Conservation (phyloP, 2,888 invertebrate species). For the Anaspis maculata region DNA sequence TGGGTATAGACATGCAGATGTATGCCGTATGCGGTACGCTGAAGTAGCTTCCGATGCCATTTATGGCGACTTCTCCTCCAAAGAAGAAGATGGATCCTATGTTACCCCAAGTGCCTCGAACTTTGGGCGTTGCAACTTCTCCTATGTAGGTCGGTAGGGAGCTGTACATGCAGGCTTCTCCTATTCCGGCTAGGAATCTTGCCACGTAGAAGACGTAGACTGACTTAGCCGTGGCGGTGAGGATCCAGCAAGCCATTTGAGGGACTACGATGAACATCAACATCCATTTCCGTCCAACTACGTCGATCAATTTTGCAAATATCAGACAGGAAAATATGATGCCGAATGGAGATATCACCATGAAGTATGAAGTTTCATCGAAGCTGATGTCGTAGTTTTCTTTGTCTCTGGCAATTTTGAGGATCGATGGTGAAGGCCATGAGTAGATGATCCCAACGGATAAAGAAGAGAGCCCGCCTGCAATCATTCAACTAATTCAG, state of each 20-base stretch:
- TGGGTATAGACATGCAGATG: slow-evolving; percentile 41
- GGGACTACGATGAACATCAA: slow-evolving; percentile 23
- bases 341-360: slow-evolving; percentile 27
- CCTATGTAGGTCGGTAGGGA: slow-evolving; percentile 27
- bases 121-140: slow-evolving; percentile 27
- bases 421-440: too few species aligned
- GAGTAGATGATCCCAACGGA: too few species aligned
- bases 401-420: too few species aligned
- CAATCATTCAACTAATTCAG: too few species aligned
- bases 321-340: slow-evolving; percentile 12
- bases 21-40: slow-evolving; percentile 45
- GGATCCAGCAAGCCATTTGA: slow-evolving; percentile 24
- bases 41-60: slow-evolving; percentile 42
- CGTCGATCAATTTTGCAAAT: slow-evolving; percentile 5
- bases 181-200: slow-evolving; percentile 24
- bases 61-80: slow-evolving; percentile 52
- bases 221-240: slow-evolving; percentile 20
- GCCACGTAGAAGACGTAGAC: slow-evolving; percentile 27
- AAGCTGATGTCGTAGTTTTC: slow-evolving; percentile 27
- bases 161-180: slow-evolving; percentile 23
- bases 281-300: slow-evolving; percentile 22
- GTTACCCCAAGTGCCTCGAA: slow-evolving; percentile 51
- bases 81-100: slow-evolving; percentile 49
- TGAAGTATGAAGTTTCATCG: slow-evolving; percentile 32
- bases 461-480: too few species aligned